These are phyloP conservation scores for Orestias chungarensis DNA, from an alignment of 2,797 vertebrate genomes.

Conservation along the genomic window DNA sequence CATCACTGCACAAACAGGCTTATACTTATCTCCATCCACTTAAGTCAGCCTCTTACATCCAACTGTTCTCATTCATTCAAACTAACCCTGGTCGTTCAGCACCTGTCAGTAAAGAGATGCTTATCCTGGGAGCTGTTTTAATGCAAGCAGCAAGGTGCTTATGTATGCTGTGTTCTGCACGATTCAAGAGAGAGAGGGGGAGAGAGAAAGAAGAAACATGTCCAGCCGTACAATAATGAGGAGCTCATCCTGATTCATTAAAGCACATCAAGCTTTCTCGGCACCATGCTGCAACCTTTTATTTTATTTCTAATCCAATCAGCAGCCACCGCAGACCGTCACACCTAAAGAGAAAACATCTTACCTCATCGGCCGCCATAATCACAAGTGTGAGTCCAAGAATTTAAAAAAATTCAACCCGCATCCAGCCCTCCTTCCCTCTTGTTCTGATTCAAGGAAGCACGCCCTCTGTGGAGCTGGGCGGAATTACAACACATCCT, in stretches of 20 bases:
- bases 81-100: constrained; percentile 12
- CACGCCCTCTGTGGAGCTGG: constrained; percentile 81
- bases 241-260: not conserved
- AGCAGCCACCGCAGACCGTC: constrained; percentile 12
- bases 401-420: constrained; percentile 39
- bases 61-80: constrained; percentile 19
- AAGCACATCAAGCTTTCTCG: constrained; percentile 5
- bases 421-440: constrained; percentile 52
- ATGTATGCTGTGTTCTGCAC: not conserved
- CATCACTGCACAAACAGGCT: constrained; percentile 14
- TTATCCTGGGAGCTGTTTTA: not conserved
- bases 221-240: not conserved
- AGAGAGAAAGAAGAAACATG: not conserved
- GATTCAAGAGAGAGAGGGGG: not conserved
- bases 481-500: constrained; percentile 49
- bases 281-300: not conserved
- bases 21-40: constrained; percentile 66
- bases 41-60: constrained; percentile 7
- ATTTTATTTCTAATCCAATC: not conserved
- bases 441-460: constrained; percentile 86
- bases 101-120: constrained; percentile 35
- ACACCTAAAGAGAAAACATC: constrained; percentile 75
- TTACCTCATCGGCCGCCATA: constrained; percentile 80
- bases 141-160: not conserved
- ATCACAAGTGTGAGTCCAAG: constrained; percentile 51